A percentile compares a stretch with the other conserved stretches of the same genome.
Conservation (phyloP, 2,888 invertebrate genomes). For the Epinotia demarniana region DNA sequence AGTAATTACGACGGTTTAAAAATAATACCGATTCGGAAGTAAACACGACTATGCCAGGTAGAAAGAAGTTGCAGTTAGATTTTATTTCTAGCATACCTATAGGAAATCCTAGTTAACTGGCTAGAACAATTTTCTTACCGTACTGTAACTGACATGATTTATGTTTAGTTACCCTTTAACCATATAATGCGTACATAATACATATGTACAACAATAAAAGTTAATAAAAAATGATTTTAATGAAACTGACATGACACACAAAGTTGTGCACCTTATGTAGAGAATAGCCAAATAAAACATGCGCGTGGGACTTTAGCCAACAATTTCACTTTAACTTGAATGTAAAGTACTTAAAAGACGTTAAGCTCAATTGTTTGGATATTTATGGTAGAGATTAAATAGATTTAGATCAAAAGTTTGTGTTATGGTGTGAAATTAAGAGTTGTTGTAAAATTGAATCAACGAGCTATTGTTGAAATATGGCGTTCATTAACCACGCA, state of each 20-base stretch:
- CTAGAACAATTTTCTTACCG: conserved; percentile 31
- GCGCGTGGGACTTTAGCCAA: conserved; percentile 32
- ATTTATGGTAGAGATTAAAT: conserved; percentile 43
- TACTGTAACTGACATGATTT: conserved; percentile 21
- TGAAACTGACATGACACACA: conserved; percentile 27
- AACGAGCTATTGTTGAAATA: conserved; percentile 5
- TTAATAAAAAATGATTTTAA: conserved; percentile 30
- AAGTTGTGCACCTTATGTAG: conserved; percentile 16
- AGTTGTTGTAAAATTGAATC: not conserved
- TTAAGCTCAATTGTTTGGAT: conserved; percentile 47
- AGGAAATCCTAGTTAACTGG: conserved; percentile 26
- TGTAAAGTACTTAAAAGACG: conserved; percentile 20
- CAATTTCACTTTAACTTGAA: conserved; percentile 27
- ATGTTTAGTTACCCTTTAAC: conserved; percentile 15
- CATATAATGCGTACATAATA: not conserved
- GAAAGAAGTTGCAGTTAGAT: not conserved
- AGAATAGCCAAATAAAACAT: conserved; percentile 29
- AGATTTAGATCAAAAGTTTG: conserved; percentile 59
- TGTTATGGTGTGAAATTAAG: conserved; percentile 51
- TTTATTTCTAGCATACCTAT: conserved; percentile 32
- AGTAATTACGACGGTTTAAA: conserved; percentile 26
- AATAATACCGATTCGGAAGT: conserved; percentile 26
- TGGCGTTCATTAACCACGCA: not conserved
- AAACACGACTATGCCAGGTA: conserved; percentile 14
- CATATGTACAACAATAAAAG: conserved; percentile 8